Base-by-base conservation (phyloP, 2,113 vertebrate species). In the Mystacornis crossleyi region DNA sequence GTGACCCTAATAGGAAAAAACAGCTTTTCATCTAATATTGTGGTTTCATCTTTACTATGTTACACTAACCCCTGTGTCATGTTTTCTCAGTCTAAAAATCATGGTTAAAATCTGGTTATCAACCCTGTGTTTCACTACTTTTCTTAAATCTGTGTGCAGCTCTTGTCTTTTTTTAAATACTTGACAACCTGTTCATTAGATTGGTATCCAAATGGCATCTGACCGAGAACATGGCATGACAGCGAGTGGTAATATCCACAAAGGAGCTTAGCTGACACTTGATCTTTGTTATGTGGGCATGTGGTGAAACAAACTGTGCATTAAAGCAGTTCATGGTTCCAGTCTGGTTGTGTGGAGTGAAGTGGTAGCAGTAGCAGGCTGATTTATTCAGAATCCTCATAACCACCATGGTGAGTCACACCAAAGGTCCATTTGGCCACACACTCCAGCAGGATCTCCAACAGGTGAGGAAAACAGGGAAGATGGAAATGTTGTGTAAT, bases 181-280 rank as follows among this genome's bases (percentile, higher is more conserved):
- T 64, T 85, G 36, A 34, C 26, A 67, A 29, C 33, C 26, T 54
- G 0, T 77, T 75, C 1, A 7, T 72, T 69, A 24, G 42, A 28
- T 70, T 47, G n/a, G 21, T 57, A 23, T 75, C 48, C 28, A 40
- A 29, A 47, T 34, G 42, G 23, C 36, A 57, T 86, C 15, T 51
- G 33, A 38, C 40, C 23, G 31, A 53, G 48, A 71, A 29, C 1
- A 1, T 0, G 1, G 7, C 8, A 10, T 40, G 23, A 51, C 31
- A 19, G 55, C 1, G 5, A 31, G 64, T 53, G 33, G 21, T 84
- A 61, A 29, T 75, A 54, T 10, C 38, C 51, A 50, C 23, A 83
- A 17, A 81, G 60, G 38, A 81, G 18, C 28, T 50, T 31, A 57
- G 26, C 26, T 67, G 61, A 43, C 8, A 10, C 10, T 74, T 74